Percentiles rank a stretch among this genome's conserved stretches.
Conservation (phyloP, 1,140 invertebrate species). For the Zaprionus nigranus region DNA sequence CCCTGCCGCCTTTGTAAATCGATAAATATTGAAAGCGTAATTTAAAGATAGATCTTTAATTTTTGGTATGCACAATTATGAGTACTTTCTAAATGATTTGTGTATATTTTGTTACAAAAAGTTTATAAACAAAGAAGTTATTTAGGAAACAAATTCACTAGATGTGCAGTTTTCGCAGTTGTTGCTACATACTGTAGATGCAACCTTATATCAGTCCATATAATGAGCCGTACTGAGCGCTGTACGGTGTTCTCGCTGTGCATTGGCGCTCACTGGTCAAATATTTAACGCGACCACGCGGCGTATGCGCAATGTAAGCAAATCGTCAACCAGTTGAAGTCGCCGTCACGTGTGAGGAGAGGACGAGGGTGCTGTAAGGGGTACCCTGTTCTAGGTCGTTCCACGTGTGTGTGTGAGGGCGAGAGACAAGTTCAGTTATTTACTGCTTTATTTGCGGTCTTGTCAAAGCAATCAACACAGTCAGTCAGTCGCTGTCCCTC, state of each 20-base stretch:
- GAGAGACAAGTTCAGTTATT: conserved; percentile 57
- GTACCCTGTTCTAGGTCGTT: not conserved
- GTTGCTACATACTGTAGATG: too few relatives aligned
- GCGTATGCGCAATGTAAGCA: conserved; percentile 70
- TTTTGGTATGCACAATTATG: too few relatives aligned
- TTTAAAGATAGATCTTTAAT: too few relatives aligned
- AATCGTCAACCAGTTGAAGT: conserved; percentile 8
- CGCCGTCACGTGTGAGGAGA: not conserved
- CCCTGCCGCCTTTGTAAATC: too few relatives aligned
- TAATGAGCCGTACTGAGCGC: not conserved
- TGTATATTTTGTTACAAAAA: too few relatives aligned
- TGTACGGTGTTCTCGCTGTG: conserved; percentile 2
- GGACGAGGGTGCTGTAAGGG: too few relatives aligned
- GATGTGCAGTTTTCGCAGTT: too few relatives aligned
- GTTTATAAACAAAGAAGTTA: too few relatives aligned
- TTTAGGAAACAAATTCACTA: too few relatives aligned
- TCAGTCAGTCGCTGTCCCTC: conserved; percentile 18
- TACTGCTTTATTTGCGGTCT: conserved; percentile 79
- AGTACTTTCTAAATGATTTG: too few relatives aligned
- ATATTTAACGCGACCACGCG: conserved; percentile 13
- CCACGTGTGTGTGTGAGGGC: not conserved
- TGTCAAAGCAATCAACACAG: conserved; percentile 80
- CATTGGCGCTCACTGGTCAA: conserved; percentile 14
- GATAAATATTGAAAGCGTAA: too few relatives aligned
- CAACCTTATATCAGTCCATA: too few relatives aligned